These are phyloP conservation scores for Muscicapa striata DNA, from an alignment of 2,797 vertebrate genomes.

Conservation along the genomic window DNA sequence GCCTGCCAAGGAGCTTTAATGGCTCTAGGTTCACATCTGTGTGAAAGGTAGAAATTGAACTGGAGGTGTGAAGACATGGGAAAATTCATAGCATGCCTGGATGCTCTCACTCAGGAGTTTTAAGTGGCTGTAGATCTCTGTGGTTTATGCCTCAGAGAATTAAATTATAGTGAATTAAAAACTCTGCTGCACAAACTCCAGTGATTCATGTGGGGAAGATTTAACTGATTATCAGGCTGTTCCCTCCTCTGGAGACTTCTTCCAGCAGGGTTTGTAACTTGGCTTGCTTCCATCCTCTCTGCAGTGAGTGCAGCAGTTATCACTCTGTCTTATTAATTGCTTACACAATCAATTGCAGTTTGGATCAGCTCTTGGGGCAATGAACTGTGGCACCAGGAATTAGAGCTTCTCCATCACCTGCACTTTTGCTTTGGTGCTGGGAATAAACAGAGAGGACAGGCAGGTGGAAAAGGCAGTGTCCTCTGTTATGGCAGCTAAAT, in stretches of 20 bases:
- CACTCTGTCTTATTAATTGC: constrained; percentile 54
- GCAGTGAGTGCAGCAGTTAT: not conserved
- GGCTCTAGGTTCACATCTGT: not conserved
- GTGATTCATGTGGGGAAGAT: constrained; percentile 50
- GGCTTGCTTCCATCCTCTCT: not conserved
- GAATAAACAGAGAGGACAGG: not conserved
- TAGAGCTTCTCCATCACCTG: not conserved
- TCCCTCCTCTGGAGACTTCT: constrained; percentile 2
- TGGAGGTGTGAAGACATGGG: not conserved
- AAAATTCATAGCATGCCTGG: constrained; percentile 48
- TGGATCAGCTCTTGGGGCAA: constrained; percentile 9
- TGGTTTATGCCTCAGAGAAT: constrained; percentile 16
- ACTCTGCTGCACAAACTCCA: constrained; percentile 29
- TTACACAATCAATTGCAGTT: constrained; percentile 30
- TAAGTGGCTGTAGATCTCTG: constrained; percentile 59
- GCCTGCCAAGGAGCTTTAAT: not conserved
- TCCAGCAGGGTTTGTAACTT: constrained; percentile 22
- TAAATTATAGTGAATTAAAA: constrained; percentile 62
- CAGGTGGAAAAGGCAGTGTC: not conserved
- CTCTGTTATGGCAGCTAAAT: not conserved
- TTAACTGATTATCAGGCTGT: not conserved
- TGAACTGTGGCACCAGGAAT: constrained; percentile 8
- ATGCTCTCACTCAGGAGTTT: constrained; percentile 46
- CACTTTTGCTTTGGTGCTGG: not conserved
- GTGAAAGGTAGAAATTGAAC: constrained; percentile 3